These are phyloP conservation scores for Drosophila murphyi DNA, from an alignment of 1,140 invertebrate genomes.

Conservation along the genomic window DNA sequence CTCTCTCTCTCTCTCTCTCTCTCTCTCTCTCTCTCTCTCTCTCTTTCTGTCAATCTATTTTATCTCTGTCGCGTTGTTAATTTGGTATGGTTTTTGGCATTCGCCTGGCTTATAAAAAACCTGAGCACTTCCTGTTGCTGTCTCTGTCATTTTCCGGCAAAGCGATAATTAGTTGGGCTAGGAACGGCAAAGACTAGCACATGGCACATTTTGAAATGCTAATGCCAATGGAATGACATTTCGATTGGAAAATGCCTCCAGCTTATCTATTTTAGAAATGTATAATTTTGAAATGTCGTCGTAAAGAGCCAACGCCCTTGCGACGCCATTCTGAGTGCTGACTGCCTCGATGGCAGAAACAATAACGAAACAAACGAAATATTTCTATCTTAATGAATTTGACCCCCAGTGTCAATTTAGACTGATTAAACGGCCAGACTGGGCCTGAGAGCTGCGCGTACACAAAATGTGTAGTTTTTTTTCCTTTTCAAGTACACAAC, in stretches of 20 bases:
- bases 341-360: conserved; percentile 22
- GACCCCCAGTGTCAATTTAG: conserved; percentile 83
- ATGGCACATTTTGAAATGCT: conserved; percentile 11
- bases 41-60: conserved; percentile 2
- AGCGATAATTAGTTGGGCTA: conserved; percentile 37
- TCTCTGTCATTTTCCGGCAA: conserved; percentile 34
- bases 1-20: too few species aligned
- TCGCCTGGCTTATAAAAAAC: conserved; percentile 11
- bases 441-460: conserved; percentile 30
- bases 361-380: conserved; percentile 74
- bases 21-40: neutral
- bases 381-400: conserved; percentile 83
- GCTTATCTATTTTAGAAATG: conserved; percentile 67
- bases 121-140: conserved; percentile 49
- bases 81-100: conserved; percentile 25
- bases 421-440: conserved; percentile 76
- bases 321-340: conserved; percentile 16
- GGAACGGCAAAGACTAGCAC: conserved; percentile 6
- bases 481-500: conserved; percentile 36
- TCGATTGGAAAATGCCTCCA: conserved; percentile 65
- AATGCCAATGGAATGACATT: conserved; percentile 9
- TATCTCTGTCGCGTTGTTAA: conserved; percentile 27
- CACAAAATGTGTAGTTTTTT: conserved; percentile 19
- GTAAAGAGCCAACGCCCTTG: conserved; percentile 59
- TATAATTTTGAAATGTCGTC: conserved; percentile 59